phyloP scores from a whole-genome alignment of 2,888 invertebrate genomes.

The Anarsia innoxiella region DNA sequence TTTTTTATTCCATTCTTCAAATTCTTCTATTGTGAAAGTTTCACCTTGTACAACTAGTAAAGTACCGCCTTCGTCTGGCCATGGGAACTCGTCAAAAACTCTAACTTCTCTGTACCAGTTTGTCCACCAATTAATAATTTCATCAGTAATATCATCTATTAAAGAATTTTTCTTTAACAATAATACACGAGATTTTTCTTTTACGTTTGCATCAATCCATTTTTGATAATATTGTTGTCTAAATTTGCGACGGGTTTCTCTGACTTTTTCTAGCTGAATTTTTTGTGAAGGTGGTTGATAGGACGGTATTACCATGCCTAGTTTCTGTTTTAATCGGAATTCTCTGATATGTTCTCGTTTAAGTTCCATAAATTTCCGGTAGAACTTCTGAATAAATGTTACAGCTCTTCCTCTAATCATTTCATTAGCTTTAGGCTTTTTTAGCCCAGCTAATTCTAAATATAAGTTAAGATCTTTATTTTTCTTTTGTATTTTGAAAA shows the following conservation, averaged over 20 bases:
- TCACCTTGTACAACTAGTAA: conserved; percentile 75
- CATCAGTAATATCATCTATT: conserved; percentile 84
- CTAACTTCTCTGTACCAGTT: conserved; percentile 75
- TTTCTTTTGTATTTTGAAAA: conserved; percentile 33
- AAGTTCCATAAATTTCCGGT: conserved; percentile 59
- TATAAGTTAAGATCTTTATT: conserved; percentile 50
- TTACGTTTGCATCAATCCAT: conserved; percentile 55
- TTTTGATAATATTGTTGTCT: conserved; percentile 58
- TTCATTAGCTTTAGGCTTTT: conserved; percentile 39
- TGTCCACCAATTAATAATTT: conserved; percentile 84
- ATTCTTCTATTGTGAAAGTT: conserved; percentile 77
- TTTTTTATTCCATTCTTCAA: conserved; percentile 49
- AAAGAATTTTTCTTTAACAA: conserved; percentile 72
- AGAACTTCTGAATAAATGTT: conserved; percentile 39
- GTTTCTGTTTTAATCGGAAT: conserved; percentile 51
- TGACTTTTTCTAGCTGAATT: conserved; percentile 57
- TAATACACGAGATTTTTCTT: conserved; percentile 68
- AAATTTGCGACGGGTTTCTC: conserved; percentile 59
- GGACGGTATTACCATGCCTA: conserved; percentile 75
- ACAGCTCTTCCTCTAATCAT: conserved; percentile 37
- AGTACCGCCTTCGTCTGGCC: conserved; percentile 81
- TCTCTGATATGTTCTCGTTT: conserved; percentile 53
- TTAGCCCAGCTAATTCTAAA: conserved; percentile 54
- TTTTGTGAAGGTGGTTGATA: conserved; percentile 60
- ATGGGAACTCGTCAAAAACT: conserved; percentile 83